A percentile compares a stretch with the other conserved stretches of the same genome.
Conservation (phyloP, 2,888 invertebrate genomes). For the Lasioglossum malachurum region DNA sequence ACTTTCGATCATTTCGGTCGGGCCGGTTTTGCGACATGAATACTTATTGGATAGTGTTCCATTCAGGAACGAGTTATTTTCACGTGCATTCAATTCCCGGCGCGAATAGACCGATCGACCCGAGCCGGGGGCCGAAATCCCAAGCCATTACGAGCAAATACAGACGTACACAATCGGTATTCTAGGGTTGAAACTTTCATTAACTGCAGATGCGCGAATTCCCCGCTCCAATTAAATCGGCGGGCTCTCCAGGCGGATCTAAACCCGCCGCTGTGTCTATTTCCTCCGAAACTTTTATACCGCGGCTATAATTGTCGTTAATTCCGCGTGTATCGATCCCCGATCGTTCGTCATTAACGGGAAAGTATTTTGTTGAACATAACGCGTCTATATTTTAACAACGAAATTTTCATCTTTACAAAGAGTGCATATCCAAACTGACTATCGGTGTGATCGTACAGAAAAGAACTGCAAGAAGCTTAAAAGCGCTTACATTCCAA, state of each 20-base stretch:
- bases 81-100: slow-evolving; percentile 8
- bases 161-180: slow-evolving; percentile 41
- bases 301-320: slow-evolving; percentile 31
- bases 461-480: no score
- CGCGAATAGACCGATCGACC: neutral
- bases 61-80: slow-evolving; percentile 28
- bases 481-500: no score
- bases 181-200: slow-evolving; percentile 40
- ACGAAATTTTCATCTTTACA: no score
- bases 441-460: no score
- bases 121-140: neutral
- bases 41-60: slow-evolving; percentile 15
- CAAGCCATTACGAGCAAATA: slow-evolving; percentile 16
- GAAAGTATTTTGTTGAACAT: neutral
- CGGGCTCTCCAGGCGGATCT: neutral
- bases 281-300: slow-evolving; percentile 23
- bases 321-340: slow-evolving; percentile 9
- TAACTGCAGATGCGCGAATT: slow-evolving; percentile 51
- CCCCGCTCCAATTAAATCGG: slow-evolving; percentile 50
- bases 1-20: neutral
- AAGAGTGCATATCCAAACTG: no score
- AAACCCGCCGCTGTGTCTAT: slow-evolving; percentile 33
- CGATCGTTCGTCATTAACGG: neutral
- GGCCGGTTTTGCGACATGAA: neutral
- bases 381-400: no score